Percentiles rank a stretch among this genome's conserved stretches.
phyloP scores from a whole-genome alignment of 2,888 invertebrate species.

The Nebria brevicollis region DNA sequence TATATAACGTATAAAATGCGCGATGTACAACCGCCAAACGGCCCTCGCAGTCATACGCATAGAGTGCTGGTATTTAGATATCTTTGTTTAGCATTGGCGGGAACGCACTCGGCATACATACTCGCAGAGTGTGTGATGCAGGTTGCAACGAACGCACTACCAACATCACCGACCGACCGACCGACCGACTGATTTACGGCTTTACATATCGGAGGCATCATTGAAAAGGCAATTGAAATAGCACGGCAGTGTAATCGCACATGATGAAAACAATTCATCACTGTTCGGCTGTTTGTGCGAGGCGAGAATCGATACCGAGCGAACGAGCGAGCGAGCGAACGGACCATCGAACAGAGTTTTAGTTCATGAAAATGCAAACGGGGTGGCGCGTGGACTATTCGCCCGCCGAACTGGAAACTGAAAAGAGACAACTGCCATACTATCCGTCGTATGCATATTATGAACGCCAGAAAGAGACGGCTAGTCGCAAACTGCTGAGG shows the following conservation, averaged over 20 bases:
- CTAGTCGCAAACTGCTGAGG: neutral
- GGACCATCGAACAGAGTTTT: conserved; percentile 46
- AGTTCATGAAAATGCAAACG: conserved; percentile 60
- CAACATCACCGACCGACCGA: neutral
- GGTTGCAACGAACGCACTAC: conserved; percentile 33
- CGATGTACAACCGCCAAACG: neutral
- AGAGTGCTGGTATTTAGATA: neutral
- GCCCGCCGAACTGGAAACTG: conserved; percentile 9
- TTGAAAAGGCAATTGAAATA: conserved; percentile 65
- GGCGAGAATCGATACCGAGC: conserved; percentile 56
- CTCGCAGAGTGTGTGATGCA: conserved; percentile 12
- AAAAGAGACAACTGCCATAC: conserved; percentile 3
- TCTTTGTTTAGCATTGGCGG: neutral
- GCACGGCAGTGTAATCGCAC: conserved; percentile 62
- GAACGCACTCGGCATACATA: neutral
- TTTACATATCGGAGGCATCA: conserved; percentile 57
- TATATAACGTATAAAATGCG: conserved; percentile 24
- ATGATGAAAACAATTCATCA: conserved; percentile 66
- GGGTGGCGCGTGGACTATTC: conserved; percentile 46
- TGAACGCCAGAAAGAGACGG: neutral
- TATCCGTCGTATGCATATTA: neutral
- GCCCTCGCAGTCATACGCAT: neutral
- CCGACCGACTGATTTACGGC: conserved; percentile 59
- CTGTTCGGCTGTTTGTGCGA: conserved; percentile 52
- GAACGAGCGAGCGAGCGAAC: conserved; percentile 23